A percentile compares a stretch with the other conserved stretches of the same genome.
These are phyloP conservation scores for Homarus gammarus DNA, from an alignment of 2,888 invertebrate genomes.

Conservation along the genomic window DNA sequence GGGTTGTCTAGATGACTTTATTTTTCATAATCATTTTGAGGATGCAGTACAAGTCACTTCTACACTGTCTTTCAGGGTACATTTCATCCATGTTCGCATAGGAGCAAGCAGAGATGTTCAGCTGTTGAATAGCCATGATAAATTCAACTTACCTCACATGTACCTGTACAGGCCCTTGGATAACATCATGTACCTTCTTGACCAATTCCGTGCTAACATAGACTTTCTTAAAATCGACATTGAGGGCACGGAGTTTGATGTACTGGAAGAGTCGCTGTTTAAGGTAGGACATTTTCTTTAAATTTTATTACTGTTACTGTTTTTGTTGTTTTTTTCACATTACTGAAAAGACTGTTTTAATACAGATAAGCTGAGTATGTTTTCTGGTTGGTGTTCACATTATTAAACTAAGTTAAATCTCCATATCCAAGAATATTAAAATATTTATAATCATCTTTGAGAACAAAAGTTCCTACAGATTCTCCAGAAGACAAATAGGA, in stretches of 20 bases:
- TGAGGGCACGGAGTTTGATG: background rate
- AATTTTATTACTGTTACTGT: background rate
- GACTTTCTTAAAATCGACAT: constrained; percentile 1
- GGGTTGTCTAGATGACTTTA: too few species aligned
- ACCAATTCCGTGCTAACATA: background rate
- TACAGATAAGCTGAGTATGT: background rate
- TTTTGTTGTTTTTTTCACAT: background rate
- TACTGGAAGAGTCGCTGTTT: background rate
- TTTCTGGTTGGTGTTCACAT: background rate
- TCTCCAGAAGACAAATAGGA: too few species aligned
- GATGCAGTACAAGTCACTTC: too few species aligned
- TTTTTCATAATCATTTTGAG: too few species aligned
- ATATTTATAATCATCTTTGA: too few species aligned
- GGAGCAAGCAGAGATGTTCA: background rate
- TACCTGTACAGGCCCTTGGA: constrained; percentile 15
- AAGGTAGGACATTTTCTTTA: background rate
- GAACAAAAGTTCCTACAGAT: too few species aligned
- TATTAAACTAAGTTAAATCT: background rate
- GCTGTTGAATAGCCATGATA: background rate
- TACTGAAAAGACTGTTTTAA: background rate
- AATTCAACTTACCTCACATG: background rate
- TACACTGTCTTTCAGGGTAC: background rate
- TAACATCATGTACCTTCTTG: constrained; percentile 13
- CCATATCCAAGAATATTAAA: background rate
- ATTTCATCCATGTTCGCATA: background rate